These are phyloP conservation scores for Australoheros scitulus DNA, from an alignment of 2,113 vertebrate species.

Conservation along the genomic window DNA sequence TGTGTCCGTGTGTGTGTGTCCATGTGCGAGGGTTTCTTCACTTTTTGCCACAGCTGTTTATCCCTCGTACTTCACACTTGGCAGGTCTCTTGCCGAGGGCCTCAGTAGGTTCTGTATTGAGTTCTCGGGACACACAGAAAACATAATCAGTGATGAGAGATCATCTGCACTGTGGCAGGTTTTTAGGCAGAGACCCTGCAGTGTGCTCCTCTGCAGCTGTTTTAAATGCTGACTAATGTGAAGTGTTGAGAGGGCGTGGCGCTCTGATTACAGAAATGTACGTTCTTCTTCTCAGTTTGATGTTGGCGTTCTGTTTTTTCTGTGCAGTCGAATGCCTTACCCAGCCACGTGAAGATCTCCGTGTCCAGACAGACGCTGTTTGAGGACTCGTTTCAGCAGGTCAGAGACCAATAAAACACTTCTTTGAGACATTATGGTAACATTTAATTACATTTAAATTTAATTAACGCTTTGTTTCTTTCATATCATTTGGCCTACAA, in stretches of 20 bases:
- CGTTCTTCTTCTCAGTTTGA: neutral
- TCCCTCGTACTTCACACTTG: fast-evolving
- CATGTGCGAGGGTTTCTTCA: neutral
- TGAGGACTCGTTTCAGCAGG: conserved; percentile 98
- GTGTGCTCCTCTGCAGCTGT: neutral
- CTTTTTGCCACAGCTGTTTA: neutral
- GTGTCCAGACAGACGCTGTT: conserved; percentile 97
- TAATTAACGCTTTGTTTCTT: neutral
- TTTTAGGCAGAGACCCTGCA: neutral
- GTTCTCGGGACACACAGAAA: neutral
- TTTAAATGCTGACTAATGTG: neutral
- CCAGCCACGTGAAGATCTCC: conserved; percentile 97
- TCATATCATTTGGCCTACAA: neutral
- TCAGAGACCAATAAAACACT: conserved; percentile 55
- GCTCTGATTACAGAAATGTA: neutral
- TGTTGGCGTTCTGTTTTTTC: neutral
- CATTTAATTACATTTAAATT: neutral
- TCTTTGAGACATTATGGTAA: neutral
- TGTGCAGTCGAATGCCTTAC: conserved; percentile 90
- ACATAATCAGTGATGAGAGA: neutral
- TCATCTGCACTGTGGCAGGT: no score
- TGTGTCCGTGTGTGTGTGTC: no score
- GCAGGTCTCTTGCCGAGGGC: no score
- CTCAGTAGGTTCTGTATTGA: no score
- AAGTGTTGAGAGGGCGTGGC: neutral